Evolutionary conservation across 2,888 invertebrate species (phyloP).

Genomic region (Keiferia lycopersicella): DNA sequence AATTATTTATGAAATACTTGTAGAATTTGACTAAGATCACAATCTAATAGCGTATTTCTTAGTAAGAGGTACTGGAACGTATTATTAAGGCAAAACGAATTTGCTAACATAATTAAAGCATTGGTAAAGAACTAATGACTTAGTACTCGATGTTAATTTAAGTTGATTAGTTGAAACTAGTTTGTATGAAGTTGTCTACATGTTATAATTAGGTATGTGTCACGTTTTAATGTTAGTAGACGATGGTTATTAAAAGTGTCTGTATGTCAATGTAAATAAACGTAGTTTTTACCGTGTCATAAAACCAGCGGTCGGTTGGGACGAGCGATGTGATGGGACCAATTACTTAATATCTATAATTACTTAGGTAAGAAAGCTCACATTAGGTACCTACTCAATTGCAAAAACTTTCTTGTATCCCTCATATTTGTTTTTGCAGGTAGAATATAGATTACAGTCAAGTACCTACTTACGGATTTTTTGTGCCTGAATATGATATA

Average conservation of each 20-base stretch:
- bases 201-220: not conserved
- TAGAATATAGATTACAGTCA: too few relatives aligned
- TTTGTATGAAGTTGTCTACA: slow-evolving; percentile 7
- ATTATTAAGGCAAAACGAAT: slow-evolving; percentile 8
- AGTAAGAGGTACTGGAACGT: not conserved
- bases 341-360: too few relatives aligned
- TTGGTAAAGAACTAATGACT: slow-evolving; percentile 2
- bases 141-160: slow-evolving; percentile 1
- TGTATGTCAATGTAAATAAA: not conserved
- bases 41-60: slow-evolving; percentile 2
- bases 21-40: slow-evolving; percentile 8
- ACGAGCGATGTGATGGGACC: too few relatives aligned
- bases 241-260: not conserved
- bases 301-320: not conserved
- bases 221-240: not conserved
- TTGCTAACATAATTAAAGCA: slow-evolving; percentile 3
- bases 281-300: not conserved
- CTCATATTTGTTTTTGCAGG: too few relatives aligned
- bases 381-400: too few relatives aligned
- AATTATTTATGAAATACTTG: slow-evolving; percentile 12
- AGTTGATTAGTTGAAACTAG: slow-evolving; percentile 9
- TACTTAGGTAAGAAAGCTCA: too few relatives aligned
- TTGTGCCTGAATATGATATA: too few relatives aligned
- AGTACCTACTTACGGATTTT: too few relatives aligned
- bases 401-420: too few relatives aligned